A percentile compares a stretch with the other conserved stretches of the same genome.
phyloP scores from a whole-genome alignment of 1,140 invertebrate genomes.

The Bombus pascuorum region DNA sequence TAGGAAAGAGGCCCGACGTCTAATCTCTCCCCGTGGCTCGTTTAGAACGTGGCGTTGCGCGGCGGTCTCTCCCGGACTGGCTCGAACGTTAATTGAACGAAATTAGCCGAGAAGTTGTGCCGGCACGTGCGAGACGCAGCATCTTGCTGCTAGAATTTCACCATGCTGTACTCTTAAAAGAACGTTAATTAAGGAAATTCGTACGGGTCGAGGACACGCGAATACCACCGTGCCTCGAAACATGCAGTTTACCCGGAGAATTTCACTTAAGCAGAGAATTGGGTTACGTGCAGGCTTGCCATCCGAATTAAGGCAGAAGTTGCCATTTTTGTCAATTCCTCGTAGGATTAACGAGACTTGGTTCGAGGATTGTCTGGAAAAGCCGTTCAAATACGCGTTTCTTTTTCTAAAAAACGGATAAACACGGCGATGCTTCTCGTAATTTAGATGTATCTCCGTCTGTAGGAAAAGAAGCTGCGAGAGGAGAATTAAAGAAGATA shows the following conservation, averaged over 20 bases:
- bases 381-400: too few relatives aligned
- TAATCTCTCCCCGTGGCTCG: slow-evolving; percentile 21
- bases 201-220: slow-evolving; percentile 44
- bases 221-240: neutral
- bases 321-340: neutral
- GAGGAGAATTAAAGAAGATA: too few relatives aligned
- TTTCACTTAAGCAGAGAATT: neutral
- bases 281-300: neutral
- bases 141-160: slow-evolving; percentile 33
- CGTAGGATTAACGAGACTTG: neutral
- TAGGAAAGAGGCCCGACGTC: neutral
- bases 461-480: too few relatives aligned
- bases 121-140: slow-evolving; percentile 13
- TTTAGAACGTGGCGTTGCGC: neutral
- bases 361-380: too few relatives aligned
- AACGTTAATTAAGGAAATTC: slow-evolving; percentile 49
- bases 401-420: too few relatives aligned
- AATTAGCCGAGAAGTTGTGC: slow-evolving; percentile 37
- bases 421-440: too few relatives aligned
- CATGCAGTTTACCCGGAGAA: neutral
- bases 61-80: neutral
- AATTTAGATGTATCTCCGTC: too few relatives aligned
- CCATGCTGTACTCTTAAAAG: slow-evolving; percentile 12
- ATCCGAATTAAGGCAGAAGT: neutral
- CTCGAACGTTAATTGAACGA: slow-evolving; percentile 46